A percentile compares a stretch with the other conserved stretches of the same genome.
phyloP scores from a whole-genome alignment of 2,888 invertebrate genomes.

The Empis livida region DNA sequence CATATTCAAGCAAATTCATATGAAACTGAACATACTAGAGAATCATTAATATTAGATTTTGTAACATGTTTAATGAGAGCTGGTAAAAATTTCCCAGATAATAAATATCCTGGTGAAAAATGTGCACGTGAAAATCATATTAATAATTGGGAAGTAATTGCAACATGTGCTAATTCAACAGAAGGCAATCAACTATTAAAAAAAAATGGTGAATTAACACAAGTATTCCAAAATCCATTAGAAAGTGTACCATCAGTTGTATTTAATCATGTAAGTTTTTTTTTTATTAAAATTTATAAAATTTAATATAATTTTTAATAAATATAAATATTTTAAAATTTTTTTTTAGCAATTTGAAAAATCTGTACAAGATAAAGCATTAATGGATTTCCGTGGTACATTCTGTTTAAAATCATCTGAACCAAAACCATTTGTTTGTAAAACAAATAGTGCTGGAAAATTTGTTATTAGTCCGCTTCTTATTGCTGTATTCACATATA shows the following conservation, averaged over 20 bases:
- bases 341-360: constrained; percentile 43
- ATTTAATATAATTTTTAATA: neutral
- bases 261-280: constrained; percentile 44
- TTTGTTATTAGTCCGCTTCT: too few relatives aligned
- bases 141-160: constrained; percentile 35
- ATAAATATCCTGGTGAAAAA: constrained; percentile 32
- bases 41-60: constrained; percentile 31
- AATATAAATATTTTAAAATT: constrained; percentile 10
- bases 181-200: constrained; percentile 28
- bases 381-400: constrained; percentile 14
- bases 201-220: constrained; percentile 43
- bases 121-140: constrained; percentile 37
- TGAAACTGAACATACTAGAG: constrained; percentile 29
- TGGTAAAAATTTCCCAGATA: constrained; percentile 33
- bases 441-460: too few relatives aligned
- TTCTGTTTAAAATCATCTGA: too few relatives aligned
- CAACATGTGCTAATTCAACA: constrained; percentile 37
- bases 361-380: constrained; percentile 41
- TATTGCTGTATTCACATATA: too few relatives aligned
- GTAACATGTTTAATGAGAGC: constrained; percentile 34
- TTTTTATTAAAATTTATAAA: too few relatives aligned
- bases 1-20: constrained; percentile 35
- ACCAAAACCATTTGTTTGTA: too few relatives aligned
- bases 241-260: constrained; percentile 53
- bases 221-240: constrained; percentile 41